phyloP scores from a whole-genome alignment of 1,140 invertebrate species.

The Meteorus sp. region DNA sequence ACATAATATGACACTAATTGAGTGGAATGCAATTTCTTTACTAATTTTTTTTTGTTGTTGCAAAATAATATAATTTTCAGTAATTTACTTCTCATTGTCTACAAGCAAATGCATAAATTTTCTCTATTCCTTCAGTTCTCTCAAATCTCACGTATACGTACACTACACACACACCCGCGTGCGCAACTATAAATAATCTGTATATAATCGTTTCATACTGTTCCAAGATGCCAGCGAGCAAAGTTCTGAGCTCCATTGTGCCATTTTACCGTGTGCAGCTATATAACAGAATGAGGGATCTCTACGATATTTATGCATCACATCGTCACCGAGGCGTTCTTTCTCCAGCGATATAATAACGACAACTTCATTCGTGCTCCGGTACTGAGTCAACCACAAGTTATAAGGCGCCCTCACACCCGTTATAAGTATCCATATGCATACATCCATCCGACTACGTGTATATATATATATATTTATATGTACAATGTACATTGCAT shows the following conservation, averaged over 20 bases:
- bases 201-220: too few species aligned
- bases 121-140: too few species aligned
- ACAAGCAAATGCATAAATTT: too few species aligned
- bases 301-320: conserved; percentile 53
- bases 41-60: too few species aligned
- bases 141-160: too few species aligned
- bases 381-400: conserved; percentile 29
- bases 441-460: conserved; percentile 7
- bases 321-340: conserved; percentile 48
- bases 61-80: too few species aligned
- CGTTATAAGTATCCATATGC: conserved; percentile 24
- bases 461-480: conserved; percentile 5
- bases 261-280: conserved; percentile 8
- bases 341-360: conserved; percentile 39
- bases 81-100: too few species aligned
- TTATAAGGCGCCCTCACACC: conserved; percentile 43
- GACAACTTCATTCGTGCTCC: conserved; percentile 53
- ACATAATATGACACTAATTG: too few species aligned
- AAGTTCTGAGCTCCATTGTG: not conserved
- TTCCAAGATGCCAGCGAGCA: too few species aligned
- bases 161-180: too few species aligned
- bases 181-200: too few species aligned
- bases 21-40: too few species aligned
- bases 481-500: not conserved
- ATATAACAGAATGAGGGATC: conserved; percentile 12